phyloP scores from a whole-genome alignment of 2,113 vertebrate species.

The Poicephalus meyeri region DNA sequence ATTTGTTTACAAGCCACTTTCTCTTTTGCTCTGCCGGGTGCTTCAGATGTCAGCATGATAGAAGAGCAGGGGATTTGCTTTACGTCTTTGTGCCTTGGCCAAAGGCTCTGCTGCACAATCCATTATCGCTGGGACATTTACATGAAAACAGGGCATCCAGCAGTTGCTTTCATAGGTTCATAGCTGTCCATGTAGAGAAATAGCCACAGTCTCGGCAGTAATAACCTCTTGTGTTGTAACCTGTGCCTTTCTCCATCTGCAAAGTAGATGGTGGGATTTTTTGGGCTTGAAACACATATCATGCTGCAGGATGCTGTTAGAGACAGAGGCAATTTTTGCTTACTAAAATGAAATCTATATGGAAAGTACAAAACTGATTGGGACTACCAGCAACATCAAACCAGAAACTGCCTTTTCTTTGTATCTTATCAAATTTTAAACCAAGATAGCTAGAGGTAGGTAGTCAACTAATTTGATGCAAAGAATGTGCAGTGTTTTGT shows the following conservation, averaged over 20 bases:
- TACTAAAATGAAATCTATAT: neutral
- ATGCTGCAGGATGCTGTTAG: neutral
- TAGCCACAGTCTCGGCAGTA: neutral
- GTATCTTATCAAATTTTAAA: neutral
- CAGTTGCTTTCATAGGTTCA: neutral
- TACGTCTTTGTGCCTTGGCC: neutral
- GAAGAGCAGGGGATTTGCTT: neutral
- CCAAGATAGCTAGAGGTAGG: neutral
- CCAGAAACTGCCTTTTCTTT: neutral
- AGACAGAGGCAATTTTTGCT: neutral
- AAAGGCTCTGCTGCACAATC: neutral
- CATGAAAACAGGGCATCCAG: neutral
- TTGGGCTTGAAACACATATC: neutral
- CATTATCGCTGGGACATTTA: neutral
- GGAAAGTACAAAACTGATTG: neutral
- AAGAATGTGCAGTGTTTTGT: neutral
- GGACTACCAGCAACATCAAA: neutral
- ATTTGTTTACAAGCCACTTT: conserved; percentile 31
- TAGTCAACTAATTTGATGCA: neutral
- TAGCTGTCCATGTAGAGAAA: neutral
- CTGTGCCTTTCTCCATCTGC: neutral
- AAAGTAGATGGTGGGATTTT: neutral
- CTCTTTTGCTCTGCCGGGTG: conserved; percentile 4
- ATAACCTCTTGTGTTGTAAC: neutral
- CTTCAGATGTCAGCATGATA: conserved; percentile 5